A percentile compares a stretch with the other conserved stretches of the same genome.
Conservation (phyloP, 2,113 vertebrate genomes). For the Pluvialis apricaria region DNA sequence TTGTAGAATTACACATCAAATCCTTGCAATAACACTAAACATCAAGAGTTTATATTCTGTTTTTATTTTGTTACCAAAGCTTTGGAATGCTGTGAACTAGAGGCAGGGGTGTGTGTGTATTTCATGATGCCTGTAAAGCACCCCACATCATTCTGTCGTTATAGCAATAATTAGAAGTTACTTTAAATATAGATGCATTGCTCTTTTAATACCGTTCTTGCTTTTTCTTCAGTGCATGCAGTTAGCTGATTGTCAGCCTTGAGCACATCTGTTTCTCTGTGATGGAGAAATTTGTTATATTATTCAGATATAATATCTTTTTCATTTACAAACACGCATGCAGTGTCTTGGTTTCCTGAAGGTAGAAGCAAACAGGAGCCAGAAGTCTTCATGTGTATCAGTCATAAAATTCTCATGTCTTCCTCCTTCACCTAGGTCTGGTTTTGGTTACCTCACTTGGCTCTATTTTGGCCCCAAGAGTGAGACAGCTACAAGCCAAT, state of each 20-base stretch:
- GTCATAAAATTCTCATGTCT: not conserved
- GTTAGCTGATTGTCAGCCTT: not conserved
- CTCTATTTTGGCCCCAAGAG: not conserved
- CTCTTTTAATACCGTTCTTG: not conserved
- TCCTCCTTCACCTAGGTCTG: not conserved
- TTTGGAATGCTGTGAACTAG: not conserved
- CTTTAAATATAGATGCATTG: not conserved
- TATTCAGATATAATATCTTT: not conserved
- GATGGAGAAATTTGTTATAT: not conserved
- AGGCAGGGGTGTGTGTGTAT: fast-evolving
- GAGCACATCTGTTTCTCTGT: not conserved
- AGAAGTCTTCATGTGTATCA: not conserved
- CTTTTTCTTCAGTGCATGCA: fast-evolving
- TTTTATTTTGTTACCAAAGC: not conserved
- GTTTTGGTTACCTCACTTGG: not conserved
- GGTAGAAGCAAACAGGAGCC: not conserved
- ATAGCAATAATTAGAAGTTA: not conserved
- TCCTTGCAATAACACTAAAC: not conserved
- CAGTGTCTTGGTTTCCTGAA: not conserved
- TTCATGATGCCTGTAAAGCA: not conserved
- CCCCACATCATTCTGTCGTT: not conserved
- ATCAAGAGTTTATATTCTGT: not conserved
- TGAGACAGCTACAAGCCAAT: not conserved
- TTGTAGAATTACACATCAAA: not conserved
- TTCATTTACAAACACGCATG: not conserved